Percentiles rank a stretch among this genome's conserved stretches.
Conservation (phyloP, 2,797 vertebrate genomes). For the Caiman crocodilus region DNA sequence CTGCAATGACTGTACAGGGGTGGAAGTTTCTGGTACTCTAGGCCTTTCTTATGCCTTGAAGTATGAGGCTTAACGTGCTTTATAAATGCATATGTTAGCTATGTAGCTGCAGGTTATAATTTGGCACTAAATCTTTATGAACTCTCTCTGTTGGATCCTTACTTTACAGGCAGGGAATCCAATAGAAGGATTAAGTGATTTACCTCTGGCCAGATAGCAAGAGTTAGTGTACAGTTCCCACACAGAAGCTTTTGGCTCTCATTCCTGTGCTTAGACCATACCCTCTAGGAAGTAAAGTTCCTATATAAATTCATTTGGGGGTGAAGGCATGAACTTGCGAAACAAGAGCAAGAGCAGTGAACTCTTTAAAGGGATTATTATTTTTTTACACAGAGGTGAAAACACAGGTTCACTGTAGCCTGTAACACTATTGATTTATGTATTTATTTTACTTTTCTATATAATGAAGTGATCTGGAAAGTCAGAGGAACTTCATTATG, state of each 20-base stretch:
- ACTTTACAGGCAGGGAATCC: neutral
- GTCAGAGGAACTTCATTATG: too few relatives aligned
- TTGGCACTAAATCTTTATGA: neutral
- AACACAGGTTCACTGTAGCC: neutral
- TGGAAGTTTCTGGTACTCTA: neutral
- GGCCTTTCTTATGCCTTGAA: neutral
- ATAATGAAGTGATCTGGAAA: neutral
- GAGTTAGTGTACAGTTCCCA: neutral
- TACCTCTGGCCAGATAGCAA: neutral
- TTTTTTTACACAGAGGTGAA: neutral
- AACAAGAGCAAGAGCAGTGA: neutral
- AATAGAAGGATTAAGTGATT: neutral
- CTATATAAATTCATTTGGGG: neutral
- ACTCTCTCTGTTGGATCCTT: neutral
- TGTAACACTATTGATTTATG: neutral
- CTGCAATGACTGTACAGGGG: neutral
- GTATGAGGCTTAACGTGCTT: neutral
- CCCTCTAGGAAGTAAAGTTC: neutral
- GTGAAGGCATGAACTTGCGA: neutral
- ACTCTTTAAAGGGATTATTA: neutral
- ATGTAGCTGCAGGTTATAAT: neutral
- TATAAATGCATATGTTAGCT: neutral
- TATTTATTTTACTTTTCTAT: neutral
- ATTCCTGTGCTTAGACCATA: neutral
- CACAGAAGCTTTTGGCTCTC: neutral